A percentile compares a stretch with the other conserved stretches of the same genome.
These are phyloP conservation scores for Orius insidiosus DNA, from an alignment of 1,140 invertebrate species.

Conservation along the genomic window DNA sequence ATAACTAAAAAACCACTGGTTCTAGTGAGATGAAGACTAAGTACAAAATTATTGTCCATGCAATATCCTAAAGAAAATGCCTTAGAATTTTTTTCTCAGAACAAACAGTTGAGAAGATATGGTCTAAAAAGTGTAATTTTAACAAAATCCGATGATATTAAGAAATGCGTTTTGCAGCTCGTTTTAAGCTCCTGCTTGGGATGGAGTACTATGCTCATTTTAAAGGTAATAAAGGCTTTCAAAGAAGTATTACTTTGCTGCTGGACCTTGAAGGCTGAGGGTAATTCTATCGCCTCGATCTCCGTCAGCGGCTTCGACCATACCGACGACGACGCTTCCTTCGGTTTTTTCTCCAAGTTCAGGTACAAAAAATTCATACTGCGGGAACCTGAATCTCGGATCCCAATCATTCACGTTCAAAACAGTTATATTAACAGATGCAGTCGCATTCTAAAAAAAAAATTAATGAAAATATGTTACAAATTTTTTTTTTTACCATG, in stretches of 20 bases:
- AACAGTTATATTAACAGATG: conserved; percentile 57
- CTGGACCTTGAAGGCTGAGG: conserved; percentile 48
- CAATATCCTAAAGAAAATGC: too few relatives aligned
- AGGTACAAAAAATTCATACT: conserved; percentile 64
- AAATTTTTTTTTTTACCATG: conserved; percentile 31
- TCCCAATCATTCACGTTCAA: conserved; percentile 86
- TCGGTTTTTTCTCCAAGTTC: conserved; percentile 31
- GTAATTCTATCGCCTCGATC: conserved; percentile 54
- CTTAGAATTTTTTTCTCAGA: too few relatives aligned
- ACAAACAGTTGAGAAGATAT: too few relatives aligned
- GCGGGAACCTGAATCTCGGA: conserved; percentile 67
- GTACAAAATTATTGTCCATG: too few relatives aligned
- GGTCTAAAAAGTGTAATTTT: too few relatives aligned
- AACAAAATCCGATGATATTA: too few relatives aligned
- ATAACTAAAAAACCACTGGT: too few relatives aligned
- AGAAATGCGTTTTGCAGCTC: neutral
- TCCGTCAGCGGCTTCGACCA: conserved; percentile 56
- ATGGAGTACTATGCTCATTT: neutral
- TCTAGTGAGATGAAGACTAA: too few relatives aligned
- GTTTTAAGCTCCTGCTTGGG: neutral
- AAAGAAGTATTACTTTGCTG: conserved; percentile 35
- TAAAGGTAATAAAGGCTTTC: neutral
- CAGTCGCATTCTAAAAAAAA: conserved; percentile 51
- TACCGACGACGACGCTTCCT: conserved; percentile 32
- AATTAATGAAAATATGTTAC: neutral